Conservation (phyloP, 2,113 vertebrate species). For the Lethenteron reissneri region DNA sequence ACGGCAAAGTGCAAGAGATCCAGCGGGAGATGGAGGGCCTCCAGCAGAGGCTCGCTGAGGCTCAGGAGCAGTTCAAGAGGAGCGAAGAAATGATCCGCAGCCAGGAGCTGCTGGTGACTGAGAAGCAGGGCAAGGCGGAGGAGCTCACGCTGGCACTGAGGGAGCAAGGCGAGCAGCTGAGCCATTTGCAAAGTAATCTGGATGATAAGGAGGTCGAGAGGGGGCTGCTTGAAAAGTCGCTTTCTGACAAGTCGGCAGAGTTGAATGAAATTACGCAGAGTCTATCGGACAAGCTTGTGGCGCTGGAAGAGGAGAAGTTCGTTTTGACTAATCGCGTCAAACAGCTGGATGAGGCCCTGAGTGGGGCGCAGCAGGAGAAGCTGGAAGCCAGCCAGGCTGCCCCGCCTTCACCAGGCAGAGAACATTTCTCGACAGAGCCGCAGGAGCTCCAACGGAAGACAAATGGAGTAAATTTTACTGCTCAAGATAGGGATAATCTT, state of each 20-base stretch:
- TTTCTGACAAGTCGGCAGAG: conserved; percentile 27
- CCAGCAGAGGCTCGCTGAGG: conserved; percentile 27
- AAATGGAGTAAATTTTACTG: too few relatives aligned
- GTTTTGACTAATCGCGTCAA: conserved; percentile 57
- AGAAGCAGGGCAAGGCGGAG: conserved; percentile 24
- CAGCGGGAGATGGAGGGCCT: conserved; percentile 37
- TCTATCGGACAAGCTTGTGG: conserved; percentile 38
- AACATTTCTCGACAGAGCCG: too few relatives aligned
- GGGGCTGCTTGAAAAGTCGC: conserved; percentile 28
- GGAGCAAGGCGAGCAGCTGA: too few relatives aligned
- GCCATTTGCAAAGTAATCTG: conserved; percentile 11
- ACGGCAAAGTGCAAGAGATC: conserved; percentile 41
- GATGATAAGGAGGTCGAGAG: conserved; percentile 22
- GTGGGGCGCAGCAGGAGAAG: too few relatives aligned
- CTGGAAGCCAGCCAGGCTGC: too few relatives aligned
- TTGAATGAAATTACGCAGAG: conserved; percentile 29
- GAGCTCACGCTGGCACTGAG: conserved; percentile 14
- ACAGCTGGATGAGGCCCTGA: conserved; percentile 41
- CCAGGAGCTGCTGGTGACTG: conserved; percentile 32
- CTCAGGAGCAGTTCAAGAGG: neutral
- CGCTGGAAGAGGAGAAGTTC: conserved; percentile 41
- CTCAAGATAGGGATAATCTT: too few relatives aligned
- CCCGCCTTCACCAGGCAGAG: too few relatives aligned
- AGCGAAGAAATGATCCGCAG: conserved; percentile 24
- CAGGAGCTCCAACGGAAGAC: too few relatives aligned